Evolutionary conservation across 2,797 vertebrate genomes (phyloP), one percentile per base, ranked within the genome.

Genomic region (Pygocentrus nattereri): DNA sequence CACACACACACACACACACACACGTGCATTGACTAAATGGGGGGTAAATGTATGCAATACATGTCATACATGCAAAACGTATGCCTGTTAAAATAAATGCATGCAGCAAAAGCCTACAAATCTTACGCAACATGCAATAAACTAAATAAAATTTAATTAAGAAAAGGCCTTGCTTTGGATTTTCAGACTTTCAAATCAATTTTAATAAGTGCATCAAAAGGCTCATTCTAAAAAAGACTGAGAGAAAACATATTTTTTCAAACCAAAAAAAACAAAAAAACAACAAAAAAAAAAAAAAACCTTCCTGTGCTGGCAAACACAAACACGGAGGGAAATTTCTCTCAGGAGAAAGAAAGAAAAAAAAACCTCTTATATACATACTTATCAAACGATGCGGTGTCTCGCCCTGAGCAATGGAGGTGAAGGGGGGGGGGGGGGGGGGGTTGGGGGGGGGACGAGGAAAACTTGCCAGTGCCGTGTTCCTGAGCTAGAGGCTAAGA

Each of bases 401-500:
- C 88, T 92, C 80, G 93, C 94, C 94, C 88, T 70, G 85, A 93
- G 94, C 91, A 58, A 87, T 58, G 49, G 75, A 85, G 68, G 81
- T 18, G 62, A 75, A 52, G 73, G 74, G 44, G 56, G 23, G 52
- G 19, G 47, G 61, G 70, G 25, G 44, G 12, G 21, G 41, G 38
- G n/a, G n/a, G n/a, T n/a, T n/a, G 7, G 7, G 38, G n/a, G n/a
- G 34, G 34, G 34, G 34, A 38, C 34, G 64, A 80, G 82, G 87
- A 73, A 82, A 87, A 86, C 89, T 89, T 86, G 90, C 91, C 89
- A 91, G 88, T 87, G 87, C 87, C 90, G 86, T 92, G 92, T 92
- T 93, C 90, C 91, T 90, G 76, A 31, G 93, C 94, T 94, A 69
- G 80, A 88, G 94, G 94, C 92, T 78, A 90, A 93, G 94, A 95